Base-by-base conservation (phyloP, 2,888 invertebrate genomes). In the Drosophila picticornis region DNA sequence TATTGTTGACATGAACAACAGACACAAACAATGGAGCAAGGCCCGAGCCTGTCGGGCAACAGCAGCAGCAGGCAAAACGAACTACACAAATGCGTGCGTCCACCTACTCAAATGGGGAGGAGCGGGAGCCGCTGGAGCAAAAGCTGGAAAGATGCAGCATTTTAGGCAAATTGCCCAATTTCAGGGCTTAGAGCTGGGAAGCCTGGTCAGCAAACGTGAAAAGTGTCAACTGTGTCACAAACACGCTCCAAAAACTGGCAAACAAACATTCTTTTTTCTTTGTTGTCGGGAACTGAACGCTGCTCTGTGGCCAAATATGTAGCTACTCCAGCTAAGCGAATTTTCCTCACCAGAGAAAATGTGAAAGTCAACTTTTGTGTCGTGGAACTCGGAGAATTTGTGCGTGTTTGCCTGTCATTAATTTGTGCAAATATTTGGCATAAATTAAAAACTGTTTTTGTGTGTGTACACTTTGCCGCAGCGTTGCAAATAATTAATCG, bases 1-100 rank as follows among this genome's bases (percentile, higher is more conserved):
- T 87, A 87, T 87, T 86, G 88, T 80, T 87, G 88, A 90, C 87
- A 90, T 75, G 82, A 67, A 80, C 88, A 85, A 78, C 78, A 75
- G 61, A 53, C 72, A 72, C 27, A 59, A 65, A 74, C 77, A 70
- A 70, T 65, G 69, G 58, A 53, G 55, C 52, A 43, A 19, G 32
- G 29, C 55, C 59, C 40, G 43, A 38, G 57, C 46, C 64, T 51
- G 56, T 68, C 71, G 68, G 62, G 60, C 57, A 57, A 43, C 22
- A 43, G 57, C 71, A 69, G 57, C 71, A 69, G 59, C 36, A n/a
- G 16, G 53, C 81, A 65, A 64, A 71, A 76, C 58, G 72, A 73
- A 57, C 83, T 66, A 48, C 66, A 59, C 52, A 63, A 88, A 70
- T 83, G 84, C 86, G 80, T 73, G 70, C 58, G 53, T 63, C 71